Conservation (phyloP, 2,797 vertebrate genomes). For the Chloroceryle inda region DNA sequence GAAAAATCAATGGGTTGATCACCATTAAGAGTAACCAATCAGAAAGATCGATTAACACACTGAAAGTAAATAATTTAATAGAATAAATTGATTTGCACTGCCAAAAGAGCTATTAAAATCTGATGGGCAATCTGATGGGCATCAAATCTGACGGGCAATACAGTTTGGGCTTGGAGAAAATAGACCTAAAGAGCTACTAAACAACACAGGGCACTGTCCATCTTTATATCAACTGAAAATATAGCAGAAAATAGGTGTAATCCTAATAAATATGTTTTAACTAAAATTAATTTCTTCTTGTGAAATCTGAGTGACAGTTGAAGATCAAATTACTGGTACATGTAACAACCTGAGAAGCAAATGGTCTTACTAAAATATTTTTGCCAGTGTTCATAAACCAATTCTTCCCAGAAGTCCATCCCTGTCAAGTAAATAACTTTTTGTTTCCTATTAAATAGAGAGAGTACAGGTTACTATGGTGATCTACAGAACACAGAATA, state of each 20-base stretch:
- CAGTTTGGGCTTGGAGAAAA: background rate
- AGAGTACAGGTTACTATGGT: constrained; percentile 67
- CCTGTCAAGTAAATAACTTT: constrained; percentile 61
- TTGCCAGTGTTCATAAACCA: constrained; percentile 15
- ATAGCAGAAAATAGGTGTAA: background rate
- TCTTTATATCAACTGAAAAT: background rate
- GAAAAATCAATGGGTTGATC: background rate
- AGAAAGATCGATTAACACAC: background rate
- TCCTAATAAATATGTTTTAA: background rate
- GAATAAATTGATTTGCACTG: background rate
- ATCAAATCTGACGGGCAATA: background rate
- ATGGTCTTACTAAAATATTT: constrained; percentile 47
- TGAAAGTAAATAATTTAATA: background rate
- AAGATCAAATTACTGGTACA: background rate
- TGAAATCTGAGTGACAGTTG: background rate
- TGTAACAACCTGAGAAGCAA: background rate
- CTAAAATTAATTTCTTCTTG: background rate
- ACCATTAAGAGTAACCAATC: background rate
- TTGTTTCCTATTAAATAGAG: constrained; percentile 46
- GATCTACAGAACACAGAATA: constrained; percentile 38
- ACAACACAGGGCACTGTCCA: background rate
- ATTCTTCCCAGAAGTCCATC: constrained; percentile 7
- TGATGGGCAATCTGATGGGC: background rate
- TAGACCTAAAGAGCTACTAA: background rate
- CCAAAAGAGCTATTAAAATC: background rate